Evolutionary conservation across 2,888 invertebrate species (phyloP).

Genomic region (Perithous albicinctus): DNA sequence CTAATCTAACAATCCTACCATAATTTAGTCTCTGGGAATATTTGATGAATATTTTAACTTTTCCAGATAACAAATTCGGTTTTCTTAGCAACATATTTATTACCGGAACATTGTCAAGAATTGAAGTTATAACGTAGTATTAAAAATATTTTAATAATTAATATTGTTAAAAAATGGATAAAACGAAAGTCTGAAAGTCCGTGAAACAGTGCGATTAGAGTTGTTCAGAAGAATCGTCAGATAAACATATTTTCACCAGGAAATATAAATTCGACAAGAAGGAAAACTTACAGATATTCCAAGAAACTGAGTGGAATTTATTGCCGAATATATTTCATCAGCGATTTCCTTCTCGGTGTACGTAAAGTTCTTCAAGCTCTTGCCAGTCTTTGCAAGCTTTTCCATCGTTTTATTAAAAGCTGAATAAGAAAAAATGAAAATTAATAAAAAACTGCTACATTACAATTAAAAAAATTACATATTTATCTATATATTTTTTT

Average conservation of each 20-base stretch:
- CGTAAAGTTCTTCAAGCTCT: constrained; percentile 97
- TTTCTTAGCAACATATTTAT: not conserved
- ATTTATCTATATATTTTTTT: too few species aligned
- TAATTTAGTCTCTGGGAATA: not conserved
- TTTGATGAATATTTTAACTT: not conserved
- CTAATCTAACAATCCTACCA: not conserved
- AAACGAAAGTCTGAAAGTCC: too few species aligned
- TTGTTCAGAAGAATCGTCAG: too few species aligned
- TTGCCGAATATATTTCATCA: constrained; percentile 97
- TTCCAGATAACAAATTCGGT: not conserved
- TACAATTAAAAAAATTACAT: constrained; percentile 44
- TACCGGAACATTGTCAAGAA: not conserved
- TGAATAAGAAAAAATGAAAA: constrained; percentile 76
- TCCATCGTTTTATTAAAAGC: constrained; percentile 99
- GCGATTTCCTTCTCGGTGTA: constrained; percentile 98
- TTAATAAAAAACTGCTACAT: not conserved
- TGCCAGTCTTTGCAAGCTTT: constrained; percentile 91
- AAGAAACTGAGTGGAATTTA: constrained; percentile 98
- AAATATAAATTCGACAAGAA: too few species aligned
- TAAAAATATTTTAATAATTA: too few species aligned
- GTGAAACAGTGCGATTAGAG: too few species aligned
- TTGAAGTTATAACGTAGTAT: not conserved
- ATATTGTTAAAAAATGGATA: too few species aligned
- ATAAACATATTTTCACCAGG: too few species aligned
- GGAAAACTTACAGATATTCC: constrained; percentile 96